Evolutionary conservation across 2,113 vertebrate genomes (phyloP).

Genomic region (Sprattus sprattus): DNA sequence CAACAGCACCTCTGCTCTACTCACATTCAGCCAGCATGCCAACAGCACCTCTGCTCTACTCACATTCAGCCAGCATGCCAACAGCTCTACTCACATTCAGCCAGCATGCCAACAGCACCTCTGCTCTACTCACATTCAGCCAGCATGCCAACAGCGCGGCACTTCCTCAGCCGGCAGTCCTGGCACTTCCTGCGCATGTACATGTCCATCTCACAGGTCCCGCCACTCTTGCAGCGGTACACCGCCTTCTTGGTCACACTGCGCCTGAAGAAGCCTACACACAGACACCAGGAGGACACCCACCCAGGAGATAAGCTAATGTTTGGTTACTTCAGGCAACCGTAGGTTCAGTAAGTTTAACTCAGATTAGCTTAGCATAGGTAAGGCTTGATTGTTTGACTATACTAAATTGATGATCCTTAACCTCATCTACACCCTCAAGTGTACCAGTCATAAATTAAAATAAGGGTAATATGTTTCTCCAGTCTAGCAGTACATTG

Average conservation of each 20-base stretch:
- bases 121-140: constrained; percentile 84
- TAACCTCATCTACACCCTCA: too few relatives aligned
- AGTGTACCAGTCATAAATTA: too few relatives aligned
- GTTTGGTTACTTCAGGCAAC: not conserved
- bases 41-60: too few relatives aligned
- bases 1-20: constrained; percentile 83
- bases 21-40: constrained; percentile 95
- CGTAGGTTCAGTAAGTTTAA: not conserved
- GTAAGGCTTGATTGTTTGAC: too few relatives aligned
- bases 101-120: not conserved
- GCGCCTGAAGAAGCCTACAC: constrained; percentile 84
- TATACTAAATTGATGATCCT: too few relatives aligned
- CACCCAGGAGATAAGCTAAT: too few relatives aligned
- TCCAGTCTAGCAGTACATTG: too few relatives aligned
- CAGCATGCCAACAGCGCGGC: constrained; percentile 90
- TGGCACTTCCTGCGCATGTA: constrained; percentile 96
- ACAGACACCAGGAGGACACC: not conserved
- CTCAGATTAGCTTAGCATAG: not conserved
- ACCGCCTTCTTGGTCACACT: constrained; percentile 92
- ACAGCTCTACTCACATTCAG: not conserved
- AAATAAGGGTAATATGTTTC: too few relatives aligned
- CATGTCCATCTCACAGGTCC: constrained; percentile 95
- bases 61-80: too few relatives aligned
- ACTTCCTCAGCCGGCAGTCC: constrained; percentile 91
- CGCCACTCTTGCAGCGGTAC: constrained; percentile 90